A percentile compares a stretch with the other conserved stretches of the same genome.
Conservation (phyloP, 2,888 invertebrate species). For the Tolmerus cingulatus region DNA sequence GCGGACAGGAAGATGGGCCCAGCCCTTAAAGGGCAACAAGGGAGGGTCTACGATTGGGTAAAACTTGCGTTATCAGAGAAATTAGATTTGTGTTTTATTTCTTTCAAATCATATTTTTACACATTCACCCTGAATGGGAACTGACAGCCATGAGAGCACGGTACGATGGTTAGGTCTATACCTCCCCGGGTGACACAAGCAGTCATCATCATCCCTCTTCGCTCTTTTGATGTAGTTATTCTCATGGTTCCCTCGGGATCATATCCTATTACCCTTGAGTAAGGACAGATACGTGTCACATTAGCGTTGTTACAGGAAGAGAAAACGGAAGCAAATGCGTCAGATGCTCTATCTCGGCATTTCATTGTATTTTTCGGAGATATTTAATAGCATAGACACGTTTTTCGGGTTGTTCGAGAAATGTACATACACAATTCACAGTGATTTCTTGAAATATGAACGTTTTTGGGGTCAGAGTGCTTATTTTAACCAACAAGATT, state of each 20-base stretch:
- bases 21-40: neutral
- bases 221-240: constrained; percentile 34
- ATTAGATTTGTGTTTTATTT: constrained; percentile 35
- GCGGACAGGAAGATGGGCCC: neutral
- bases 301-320: constrained; percentile 36
- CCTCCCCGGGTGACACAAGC: constrained; percentile 26
- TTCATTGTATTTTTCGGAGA: constrained; percentile 1
- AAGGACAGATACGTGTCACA: constrained; percentile 37
- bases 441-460: neutral
- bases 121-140: neutral
- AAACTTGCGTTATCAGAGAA: constrained; percentile 24
- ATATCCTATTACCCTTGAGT: constrained; percentile 37
- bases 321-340: constrained; percentile 30
- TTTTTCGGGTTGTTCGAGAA: neutral
- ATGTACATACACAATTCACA: neutral
- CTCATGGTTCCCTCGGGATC: constrained; percentile 22
- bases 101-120: constrained; percentile 27
- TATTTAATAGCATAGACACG: constrained; percentile 1
- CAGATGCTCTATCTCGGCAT: constrained; percentile 13
- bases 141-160: neutral
- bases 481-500: neutral
- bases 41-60: neutral
- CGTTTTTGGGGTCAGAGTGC: neutral
- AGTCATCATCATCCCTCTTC: constrained; percentile 30
- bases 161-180: constrained; percentile 1